Percentiles rank a stretch among this genome's conserved stretches.
Evolutionary conservation across 1,140 invertebrate species (phyloP).

Genomic region (Macrobrachium nipponense): DNA sequence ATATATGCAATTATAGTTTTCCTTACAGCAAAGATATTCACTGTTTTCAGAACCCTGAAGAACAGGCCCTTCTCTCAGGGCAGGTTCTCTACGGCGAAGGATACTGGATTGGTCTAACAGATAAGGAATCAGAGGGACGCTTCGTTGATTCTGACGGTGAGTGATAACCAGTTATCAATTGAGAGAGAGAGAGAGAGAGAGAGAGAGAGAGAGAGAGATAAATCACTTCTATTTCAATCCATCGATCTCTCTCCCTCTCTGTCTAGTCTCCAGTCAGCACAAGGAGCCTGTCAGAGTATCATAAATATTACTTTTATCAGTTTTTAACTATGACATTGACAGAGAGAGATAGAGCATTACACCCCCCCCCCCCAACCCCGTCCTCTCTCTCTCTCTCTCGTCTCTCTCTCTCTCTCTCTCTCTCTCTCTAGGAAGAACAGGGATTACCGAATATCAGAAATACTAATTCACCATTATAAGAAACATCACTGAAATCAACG

Average conservation of each 20-base stretch:
- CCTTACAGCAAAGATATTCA: neutral
- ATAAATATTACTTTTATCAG: too few relatives aligned
- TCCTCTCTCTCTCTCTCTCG: neutral
- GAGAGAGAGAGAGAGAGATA: neutral
- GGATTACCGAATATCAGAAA: too few relatives aligned
- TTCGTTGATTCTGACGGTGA: constrained; percentile 21
- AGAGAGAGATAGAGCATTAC: too few relatives aligned
- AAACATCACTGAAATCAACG: neutral
- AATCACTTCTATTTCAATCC: too few relatives aligned
- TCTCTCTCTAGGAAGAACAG: neutral
- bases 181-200: neutral
- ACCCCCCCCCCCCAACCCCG: too few relatives aligned
- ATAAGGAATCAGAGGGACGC: constrained; percentile 1
- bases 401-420: neutral
- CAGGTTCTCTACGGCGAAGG: neutral
- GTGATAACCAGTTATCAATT: neutral
- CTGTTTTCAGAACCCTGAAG: constrained; percentile 3
- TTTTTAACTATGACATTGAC: too few relatives aligned
- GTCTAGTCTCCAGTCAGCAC: neutral
- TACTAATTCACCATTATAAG: neutral
- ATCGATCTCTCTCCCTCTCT: neutral
- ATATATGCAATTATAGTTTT: neutral
- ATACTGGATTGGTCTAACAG: constrained; percentile 37
- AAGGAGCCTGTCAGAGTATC: neutral
- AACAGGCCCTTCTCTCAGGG: neutral